These are phyloP conservation scores for Leucoma salicis DNA, from an alignment of 2,888 invertebrate species.

Conservation along the genomic window DNA sequence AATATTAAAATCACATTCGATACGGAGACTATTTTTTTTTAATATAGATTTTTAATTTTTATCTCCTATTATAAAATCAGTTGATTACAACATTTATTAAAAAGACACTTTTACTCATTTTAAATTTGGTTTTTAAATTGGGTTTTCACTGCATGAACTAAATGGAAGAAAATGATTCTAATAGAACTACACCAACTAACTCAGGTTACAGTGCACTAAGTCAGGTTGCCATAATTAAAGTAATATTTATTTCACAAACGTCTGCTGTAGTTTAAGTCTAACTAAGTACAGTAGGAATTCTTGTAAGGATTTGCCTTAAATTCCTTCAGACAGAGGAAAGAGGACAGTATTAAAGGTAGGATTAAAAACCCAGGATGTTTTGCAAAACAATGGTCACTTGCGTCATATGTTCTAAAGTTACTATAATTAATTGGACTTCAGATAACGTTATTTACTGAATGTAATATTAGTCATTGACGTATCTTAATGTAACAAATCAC, in stretches of 20 bases:
- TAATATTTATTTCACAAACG: not conserved
- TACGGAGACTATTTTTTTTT: too few relatives aligned
- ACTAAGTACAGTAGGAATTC: slow-evolving; percentile 9
- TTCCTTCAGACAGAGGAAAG: slow-evolving; percentile 25
- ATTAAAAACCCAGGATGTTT: slow-evolving; percentile 16
- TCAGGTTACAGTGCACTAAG: not conserved
- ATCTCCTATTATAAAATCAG: too few relatives aligned
- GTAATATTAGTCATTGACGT: too few relatives aligned
- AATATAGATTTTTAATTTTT: too few relatives aligned
- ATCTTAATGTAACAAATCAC: not conserved
- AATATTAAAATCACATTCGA: not conserved
- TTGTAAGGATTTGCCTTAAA: too few relatives aligned
- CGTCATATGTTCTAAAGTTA: not conserved
- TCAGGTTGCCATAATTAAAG: not conserved
- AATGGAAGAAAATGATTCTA: not conserved
- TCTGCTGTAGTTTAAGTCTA: slow-evolving; percentile 12
- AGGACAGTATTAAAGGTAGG: slow-evolving; percentile 8
- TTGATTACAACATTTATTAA: too few relatives aligned
- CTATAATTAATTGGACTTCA: not conserved
- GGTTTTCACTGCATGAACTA: too few relatives aligned
- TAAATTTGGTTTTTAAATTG: too few relatives aligned
- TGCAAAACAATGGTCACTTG: not conserved
- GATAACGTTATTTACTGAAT: not conserved
- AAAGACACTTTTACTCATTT: too few relatives aligned
- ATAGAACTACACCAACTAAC: not conserved